These are phyloP conservation scores for Lophotis ruficrista DNA, from an alignment of 2,113 vertebrate genomes.

Conservation along the genomic window DNA sequence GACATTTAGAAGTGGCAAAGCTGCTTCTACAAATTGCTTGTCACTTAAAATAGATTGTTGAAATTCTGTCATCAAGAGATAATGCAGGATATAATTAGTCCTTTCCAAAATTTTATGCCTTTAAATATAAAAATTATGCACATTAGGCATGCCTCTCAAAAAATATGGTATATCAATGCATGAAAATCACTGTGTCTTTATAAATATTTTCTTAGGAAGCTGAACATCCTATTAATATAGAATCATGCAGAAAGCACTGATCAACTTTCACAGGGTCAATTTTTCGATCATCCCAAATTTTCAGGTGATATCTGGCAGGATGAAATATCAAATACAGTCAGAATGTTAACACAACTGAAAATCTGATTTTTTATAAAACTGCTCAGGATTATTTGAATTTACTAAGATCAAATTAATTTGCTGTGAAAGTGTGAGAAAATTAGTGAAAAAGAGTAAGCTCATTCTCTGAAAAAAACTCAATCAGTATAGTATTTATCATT, in stretches of 20 bases:
- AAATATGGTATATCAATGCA: constrained; percentile 33
- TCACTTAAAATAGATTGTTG: constrained; percentile 67
- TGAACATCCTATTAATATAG: constrained; percentile 60
- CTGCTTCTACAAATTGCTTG: constrained; percentile 64
- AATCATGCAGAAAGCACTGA: constrained; percentile 36
- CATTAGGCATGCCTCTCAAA: constrained; percentile 64
- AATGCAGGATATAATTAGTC: constrained; percentile 70
- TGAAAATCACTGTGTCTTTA: constrained; percentile 69
- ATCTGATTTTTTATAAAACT: not conserved
- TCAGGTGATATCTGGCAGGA: not conserved
- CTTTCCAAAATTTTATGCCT: constrained; percentile 65
- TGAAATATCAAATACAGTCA: not conserved
- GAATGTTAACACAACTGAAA: not conserved
- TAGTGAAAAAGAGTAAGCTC: not conserved
- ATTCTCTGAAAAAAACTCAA: not conserved
- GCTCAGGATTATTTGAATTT: not conserved
- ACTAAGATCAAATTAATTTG: not conserved
- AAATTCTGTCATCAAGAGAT: constrained; percentile 64
- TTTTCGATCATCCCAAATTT: not conserved
- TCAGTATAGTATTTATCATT: not conserved
- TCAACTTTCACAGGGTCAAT: not conserved
- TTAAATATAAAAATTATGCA: constrained; percentile 70
- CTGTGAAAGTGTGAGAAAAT: constrained; percentile 6
- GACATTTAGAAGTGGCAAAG: constrained; percentile 41
- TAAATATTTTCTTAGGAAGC: constrained; percentile 70